phyloP scores from a whole-genome alignment of 2,113 vertebrate genomes.

The Ceyx cyanopectus region DNA sequence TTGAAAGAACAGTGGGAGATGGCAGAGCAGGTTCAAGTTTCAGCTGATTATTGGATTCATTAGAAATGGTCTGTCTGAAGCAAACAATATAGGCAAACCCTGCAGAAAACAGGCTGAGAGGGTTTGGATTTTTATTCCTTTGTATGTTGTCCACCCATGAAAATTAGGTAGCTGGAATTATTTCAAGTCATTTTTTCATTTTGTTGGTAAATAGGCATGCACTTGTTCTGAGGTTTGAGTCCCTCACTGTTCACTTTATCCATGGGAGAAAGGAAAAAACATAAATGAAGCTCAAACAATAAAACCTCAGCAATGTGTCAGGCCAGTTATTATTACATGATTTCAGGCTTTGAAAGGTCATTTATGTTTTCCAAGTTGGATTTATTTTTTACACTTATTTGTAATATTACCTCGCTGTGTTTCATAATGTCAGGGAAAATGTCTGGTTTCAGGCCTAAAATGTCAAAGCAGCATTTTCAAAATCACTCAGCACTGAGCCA shows the following conservation, averaged over 20 bases:
- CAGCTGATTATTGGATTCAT: slow-evolving; percentile 31
- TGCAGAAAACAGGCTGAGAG: neutral
- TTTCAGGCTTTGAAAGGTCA: slow-evolving; percentile 71
- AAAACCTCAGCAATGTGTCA: slow-evolving; percentile 49
- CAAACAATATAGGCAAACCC: neutral
- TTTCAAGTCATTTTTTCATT: slow-evolving; percentile 22
- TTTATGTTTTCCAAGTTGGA: slow-evolving; percentile 66
- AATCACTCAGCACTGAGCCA: slow-evolving; percentile 16
- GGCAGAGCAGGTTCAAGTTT: slow-evolving; percentile 29
- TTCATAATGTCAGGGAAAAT: slow-evolving; percentile 72
- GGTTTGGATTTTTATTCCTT: neutral
- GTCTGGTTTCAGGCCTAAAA: slow-evolving; percentile 67
- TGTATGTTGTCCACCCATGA: neutral
- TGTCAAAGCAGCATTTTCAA: slow-evolving; percentile 68
- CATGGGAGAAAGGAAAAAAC: slow-evolving; percentile 5
- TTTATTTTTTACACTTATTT: slow-evolving; percentile 69
- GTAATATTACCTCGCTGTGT: slow-evolving; percentile 58
- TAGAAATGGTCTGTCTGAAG: slow-evolving; percentile 24
- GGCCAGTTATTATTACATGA: slow-evolving; percentile 57
- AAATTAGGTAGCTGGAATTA: slow-evolving; percentile 1
- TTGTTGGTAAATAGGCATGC: slow-evolving; percentile 49
- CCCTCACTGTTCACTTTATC: neutral
- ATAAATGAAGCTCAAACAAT: slow-evolving; percentile 31
- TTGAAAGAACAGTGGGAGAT: slow-evolving; percentile 25
- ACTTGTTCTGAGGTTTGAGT: slow-evolving; percentile 55